Evolutionary conservation across 2,888 invertebrate genomes (phyloP).

Genomic region (Lymantria dispar): DNA sequence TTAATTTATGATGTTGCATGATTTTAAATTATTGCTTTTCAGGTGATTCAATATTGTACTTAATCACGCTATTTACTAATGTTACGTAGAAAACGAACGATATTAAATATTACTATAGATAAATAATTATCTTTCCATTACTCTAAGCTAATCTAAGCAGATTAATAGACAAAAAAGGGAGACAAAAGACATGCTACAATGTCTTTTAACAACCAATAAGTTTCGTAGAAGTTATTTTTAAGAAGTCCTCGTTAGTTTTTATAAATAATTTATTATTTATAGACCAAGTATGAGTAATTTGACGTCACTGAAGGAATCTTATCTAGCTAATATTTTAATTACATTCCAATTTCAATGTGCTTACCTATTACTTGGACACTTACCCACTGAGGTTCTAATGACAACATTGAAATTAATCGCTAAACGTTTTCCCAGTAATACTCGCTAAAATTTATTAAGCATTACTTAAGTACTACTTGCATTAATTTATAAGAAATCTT

Average conservation of each 20-base stretch:
- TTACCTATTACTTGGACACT: too few species aligned
- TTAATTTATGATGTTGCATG: neutral
- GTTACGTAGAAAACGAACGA: constrained; percentile 6
- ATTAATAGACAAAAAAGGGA: constrained; percentile 20
- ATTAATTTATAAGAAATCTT: too few species aligned
- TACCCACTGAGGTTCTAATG: too few species aligned
- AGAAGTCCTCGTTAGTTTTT: neutral
- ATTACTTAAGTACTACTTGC: too few species aligned
- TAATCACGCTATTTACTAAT: constrained; percentile 26
- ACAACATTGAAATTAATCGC: too few species aligned
- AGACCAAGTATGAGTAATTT: too few species aligned
- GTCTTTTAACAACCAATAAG: constrained; percentile 11
- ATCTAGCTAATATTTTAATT: too few species aligned
- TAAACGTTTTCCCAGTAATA: too few species aligned
- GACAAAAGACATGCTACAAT: constrained; percentile 5
- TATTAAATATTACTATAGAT: constrained; percentile 24
- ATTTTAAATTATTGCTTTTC: constrained; percentile 12
- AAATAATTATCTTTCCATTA: constrained; percentile 28
- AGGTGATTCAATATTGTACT: constrained; percentile 10
- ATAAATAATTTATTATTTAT: too few species aligned
- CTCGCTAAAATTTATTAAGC: too few species aligned
- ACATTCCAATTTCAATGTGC: too few species aligned
- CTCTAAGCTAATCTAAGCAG: constrained; percentile 27
- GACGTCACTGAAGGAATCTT: too few species aligned
- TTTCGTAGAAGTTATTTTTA: neutral